phyloP scores from a whole-genome alignment of 2,113 vertebrate species.

The Poeciliopsis turrubarensis region DNA sequence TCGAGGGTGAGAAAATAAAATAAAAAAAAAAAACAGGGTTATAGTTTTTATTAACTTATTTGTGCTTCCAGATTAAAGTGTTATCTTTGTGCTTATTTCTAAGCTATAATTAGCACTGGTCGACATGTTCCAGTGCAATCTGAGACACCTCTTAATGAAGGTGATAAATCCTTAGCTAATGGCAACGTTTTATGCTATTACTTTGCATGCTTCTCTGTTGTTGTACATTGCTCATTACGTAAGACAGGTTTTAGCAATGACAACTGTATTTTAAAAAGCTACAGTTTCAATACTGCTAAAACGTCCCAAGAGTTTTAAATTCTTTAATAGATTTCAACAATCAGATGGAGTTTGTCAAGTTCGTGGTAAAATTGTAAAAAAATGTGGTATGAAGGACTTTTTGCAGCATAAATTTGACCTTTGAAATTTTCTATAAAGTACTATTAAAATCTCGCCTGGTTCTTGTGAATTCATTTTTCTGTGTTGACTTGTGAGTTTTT shows the following conservation, averaged over 20 bases:
- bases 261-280: too few relatives aligned
- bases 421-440: too few relatives aligned
- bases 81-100: background rate
- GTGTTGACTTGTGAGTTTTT: too few relatives aligned
- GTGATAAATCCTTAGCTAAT: background rate
- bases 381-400: too few relatives aligned
- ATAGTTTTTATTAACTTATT: background rate
- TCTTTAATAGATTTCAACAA: background rate
- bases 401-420: too few relatives aligned
- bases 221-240: background rate
- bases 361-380: too few relatives aligned
- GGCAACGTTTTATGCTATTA: background rate
- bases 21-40: background rate
- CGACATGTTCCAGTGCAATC: background rate
- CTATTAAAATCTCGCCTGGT: too few relatives aligned
- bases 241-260: background rate
- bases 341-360: background rate
- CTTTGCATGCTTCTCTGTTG: background rate
- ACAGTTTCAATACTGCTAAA: background rate
- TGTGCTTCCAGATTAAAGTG: background rate
- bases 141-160: background rate
- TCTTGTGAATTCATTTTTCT: too few relatives aligned
- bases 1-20: background rate
- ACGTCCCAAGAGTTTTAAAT: background rate
- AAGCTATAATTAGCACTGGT: background rate